Evolutionary conservation across 1,140 invertebrate species (phyloP).

Genomic region (Bombus pascuorum): DNA sequence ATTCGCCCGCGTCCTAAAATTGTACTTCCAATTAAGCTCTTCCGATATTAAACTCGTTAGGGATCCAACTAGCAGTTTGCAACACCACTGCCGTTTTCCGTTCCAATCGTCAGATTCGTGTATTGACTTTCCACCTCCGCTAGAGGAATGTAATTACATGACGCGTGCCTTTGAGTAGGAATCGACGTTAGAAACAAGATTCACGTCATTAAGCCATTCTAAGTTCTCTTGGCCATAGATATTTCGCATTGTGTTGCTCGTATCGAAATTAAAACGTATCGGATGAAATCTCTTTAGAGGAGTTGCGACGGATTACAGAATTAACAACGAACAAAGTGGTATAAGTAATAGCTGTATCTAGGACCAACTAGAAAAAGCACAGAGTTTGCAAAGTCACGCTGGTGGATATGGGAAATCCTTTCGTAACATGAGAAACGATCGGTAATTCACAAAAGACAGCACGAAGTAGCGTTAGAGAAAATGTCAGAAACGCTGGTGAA

Average conservation of each 20-base stretch:
- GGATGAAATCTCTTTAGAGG: constrained; percentile 8
- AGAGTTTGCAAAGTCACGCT: not conserved
- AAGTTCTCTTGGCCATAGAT: not conserved
- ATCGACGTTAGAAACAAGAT: constrained; percentile 55
- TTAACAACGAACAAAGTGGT: not conserved
- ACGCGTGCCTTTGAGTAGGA: constrained; percentile 49
- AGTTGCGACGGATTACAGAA: not conserved
- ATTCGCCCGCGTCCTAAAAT: not conserved
- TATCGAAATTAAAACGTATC: constrained; percentile 47
- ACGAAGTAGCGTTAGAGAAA: not conserved
- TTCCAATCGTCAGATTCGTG: constrained; percentile 42
- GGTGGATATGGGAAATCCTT: not conserved
- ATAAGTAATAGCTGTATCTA: not conserved
- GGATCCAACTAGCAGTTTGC: not conserved
- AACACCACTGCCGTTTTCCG: not conserved
- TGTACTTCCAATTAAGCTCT: constrained; percentile 13
- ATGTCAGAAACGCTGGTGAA: not conserved
- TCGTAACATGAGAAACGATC: not conserved
- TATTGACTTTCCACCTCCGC: constrained; percentile 38
- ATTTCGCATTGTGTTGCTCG: constrained; percentile 25
- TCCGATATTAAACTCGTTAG: constrained; percentile 30
- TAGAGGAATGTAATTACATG: constrained; percentile 50
- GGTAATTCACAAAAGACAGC: not conserved
- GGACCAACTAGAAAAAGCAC: not conserved
- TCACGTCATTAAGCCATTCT: constrained; percentile 51